A percentile compares a stretch with the other conserved stretches of the same genome.
phyloP scores from a whole-genome alignment of 2,888 invertebrate species.

The Melipona bicolor region DNA sequence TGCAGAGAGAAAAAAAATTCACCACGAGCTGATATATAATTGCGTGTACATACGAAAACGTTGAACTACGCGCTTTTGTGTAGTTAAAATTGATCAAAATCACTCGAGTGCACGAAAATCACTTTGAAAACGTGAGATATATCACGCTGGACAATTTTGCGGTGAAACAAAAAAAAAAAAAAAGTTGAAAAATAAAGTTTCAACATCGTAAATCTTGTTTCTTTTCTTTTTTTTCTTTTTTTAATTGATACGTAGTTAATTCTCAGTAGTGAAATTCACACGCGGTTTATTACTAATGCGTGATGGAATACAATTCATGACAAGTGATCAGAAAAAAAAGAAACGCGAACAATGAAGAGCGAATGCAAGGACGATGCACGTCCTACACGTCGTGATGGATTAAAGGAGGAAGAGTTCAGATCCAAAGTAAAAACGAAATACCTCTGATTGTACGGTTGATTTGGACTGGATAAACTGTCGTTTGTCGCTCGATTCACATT shows the following conservation, averaged over 20 bases:
- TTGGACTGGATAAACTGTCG: slow-evolving; percentile 89
- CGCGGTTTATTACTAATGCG: slow-evolving; percentile 8
- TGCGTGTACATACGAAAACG: not conserved
- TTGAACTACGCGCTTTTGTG: not conserved
- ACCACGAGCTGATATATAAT: slow-evolving; percentile 1
- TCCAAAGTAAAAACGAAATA: slow-evolving; percentile 69
- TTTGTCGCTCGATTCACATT: slow-evolving; percentile 92
- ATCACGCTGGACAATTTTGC: slow-evolving; percentile 7
- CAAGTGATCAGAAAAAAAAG: slow-evolving; percentile 5
- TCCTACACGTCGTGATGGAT: slow-evolving; percentile 16
- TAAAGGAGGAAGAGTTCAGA: not conserved
- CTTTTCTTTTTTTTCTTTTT: not conserved
- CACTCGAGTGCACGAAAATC: slow-evolving; percentile 1
- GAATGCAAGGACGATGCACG: slow-evolving; percentile 38
- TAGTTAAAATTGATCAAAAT: no score
- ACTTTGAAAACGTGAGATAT: not conserved
- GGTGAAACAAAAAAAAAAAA: slow-evolving; percentile 2
- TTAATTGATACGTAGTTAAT: slow-evolving; percentile 19
- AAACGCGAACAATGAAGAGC: slow-evolving; percentile 16
- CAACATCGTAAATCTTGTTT: slow-evolving; percentile 2
- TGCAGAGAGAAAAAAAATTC: slow-evolving; percentile 24
- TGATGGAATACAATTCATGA: slow-evolving; percentile 2
- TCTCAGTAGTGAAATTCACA: slow-evolving; percentile 58
- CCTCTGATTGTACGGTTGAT: slow-evolving; percentile 89
- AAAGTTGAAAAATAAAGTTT: not conserved